A percentile compares a stretch with the other conserved stretches of the same genome.
Evolutionary conservation across 2,797 vertebrate species (phyloP).

Genomic region (Astyanax mexicanus): DNA sequence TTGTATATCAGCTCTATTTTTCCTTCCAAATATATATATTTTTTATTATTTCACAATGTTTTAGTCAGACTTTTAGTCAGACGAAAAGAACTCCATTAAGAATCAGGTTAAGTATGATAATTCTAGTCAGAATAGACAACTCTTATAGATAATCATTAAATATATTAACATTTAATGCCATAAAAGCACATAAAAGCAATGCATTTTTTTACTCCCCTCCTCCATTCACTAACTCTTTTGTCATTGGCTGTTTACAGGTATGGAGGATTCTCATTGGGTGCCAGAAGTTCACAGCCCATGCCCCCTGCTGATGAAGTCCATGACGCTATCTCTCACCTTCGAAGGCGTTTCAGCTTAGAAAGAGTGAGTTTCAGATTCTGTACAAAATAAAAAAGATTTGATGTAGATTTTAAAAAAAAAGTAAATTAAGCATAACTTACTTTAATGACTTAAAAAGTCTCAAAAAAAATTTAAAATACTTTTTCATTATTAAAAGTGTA

Average conservation of each 20-base stretch:
- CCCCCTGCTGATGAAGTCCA: slow-evolving; percentile 84
- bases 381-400: too few species aligned
- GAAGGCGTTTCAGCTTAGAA: slow-evolving; percentile 84
- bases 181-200: too few species aligned
- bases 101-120: too few species aligned
- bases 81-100: too few species aligned
- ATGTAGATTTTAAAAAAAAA: neutral
- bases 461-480: too few species aligned
- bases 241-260: slow-evolving; percentile 78
- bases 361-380: slow-evolving; percentile 74
- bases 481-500: too few species aligned
- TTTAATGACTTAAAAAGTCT: neutral
- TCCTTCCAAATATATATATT: too few species aligned
- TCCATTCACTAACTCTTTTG: neutral
- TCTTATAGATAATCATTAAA: too few species aligned
- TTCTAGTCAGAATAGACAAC: too few species aligned
- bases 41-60: neutral
- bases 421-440: neutral
- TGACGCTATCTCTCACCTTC: slow-evolving; percentile 85
- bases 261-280: slow-evolving; percentile 94
- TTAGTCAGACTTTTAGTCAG: too few species aligned
- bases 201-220: neutral
- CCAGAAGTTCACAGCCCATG: slow-evolving; percentile 81
- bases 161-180: too few species aligned
- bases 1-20: slow-evolving; percentile 44